Evolutionary conservation across 2,797 vertebrate species (phyloP).

Genomic region (Galago senegalensis): DNA sequence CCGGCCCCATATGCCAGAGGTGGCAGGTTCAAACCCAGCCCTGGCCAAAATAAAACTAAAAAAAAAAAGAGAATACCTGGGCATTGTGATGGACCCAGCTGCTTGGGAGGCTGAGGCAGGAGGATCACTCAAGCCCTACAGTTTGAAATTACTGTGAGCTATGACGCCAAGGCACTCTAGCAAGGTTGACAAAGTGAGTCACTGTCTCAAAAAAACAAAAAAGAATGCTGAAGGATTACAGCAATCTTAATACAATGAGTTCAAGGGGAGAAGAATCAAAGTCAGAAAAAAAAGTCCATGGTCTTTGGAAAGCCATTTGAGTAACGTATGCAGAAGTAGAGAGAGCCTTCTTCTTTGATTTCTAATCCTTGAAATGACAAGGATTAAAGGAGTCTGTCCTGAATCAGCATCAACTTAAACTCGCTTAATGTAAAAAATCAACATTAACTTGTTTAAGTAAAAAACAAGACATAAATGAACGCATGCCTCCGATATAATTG

Average conservation of each 20-base stretch:
- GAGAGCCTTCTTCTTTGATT: not conserved
- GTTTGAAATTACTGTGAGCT: too few species aligned
- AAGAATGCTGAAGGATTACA: not conserved
- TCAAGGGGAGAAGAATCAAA: not conserved
- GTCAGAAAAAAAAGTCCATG: not conserved
- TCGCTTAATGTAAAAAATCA: not conserved
- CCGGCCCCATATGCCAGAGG: too few species aligned
- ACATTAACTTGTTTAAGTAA: not conserved
- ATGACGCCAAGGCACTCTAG: too few species aligned
- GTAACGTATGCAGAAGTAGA: not conserved
- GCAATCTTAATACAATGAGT: not conserved
- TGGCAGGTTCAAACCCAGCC: too few species aligned
- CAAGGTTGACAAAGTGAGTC: too few species aligned
- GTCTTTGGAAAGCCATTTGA: not conserved
- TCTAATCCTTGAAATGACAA: not conserved
- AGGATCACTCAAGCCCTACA: too few species aligned
- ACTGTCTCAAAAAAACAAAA: too few species aligned
- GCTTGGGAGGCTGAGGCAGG: too few species aligned
- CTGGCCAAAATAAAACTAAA: too few species aligned
- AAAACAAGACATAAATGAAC: not conserved
- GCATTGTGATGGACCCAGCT: too few species aligned
- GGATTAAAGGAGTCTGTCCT: not conserved
- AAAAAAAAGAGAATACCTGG: too few species aligned
- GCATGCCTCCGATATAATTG: fast-evolving
- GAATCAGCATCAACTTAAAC: not conserved